Conservation (phyloP, 2,113 vertebrate genomes). For the Periophthalmodon schlosseri region DNA sequence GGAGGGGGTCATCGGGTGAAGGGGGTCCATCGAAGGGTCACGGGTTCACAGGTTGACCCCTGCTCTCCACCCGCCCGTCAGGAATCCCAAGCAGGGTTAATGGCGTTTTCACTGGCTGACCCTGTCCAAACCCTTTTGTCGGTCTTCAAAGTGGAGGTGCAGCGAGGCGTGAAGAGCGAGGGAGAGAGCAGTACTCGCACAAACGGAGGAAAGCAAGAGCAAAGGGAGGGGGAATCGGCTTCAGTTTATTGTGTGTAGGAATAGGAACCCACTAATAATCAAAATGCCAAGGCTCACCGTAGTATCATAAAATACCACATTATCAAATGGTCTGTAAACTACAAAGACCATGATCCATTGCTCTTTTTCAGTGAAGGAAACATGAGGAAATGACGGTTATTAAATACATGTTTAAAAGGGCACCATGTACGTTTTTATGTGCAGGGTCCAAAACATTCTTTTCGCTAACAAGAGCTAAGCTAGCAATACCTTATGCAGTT, state of each 20-base stretch:
- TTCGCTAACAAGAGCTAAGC: no score
- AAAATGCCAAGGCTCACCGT: background rate
- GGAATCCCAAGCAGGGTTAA: constrained; percentile 55
- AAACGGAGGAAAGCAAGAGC: background rate
- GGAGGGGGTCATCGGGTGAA: background rate
- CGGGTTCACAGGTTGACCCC: constrained; percentile 61
- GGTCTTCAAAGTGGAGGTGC: constrained; percentile 40
- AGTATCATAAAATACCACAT: no score
- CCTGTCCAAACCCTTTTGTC: constrained; percentile 57
- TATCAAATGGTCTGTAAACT: no score
- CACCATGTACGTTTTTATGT: no score
- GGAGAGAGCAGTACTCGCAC: background rate
- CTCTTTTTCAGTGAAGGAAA: background rate
- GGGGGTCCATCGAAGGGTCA: constrained; percentile 25
- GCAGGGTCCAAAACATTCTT: no score
- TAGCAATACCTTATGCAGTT: no score
- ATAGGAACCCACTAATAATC: background rate
- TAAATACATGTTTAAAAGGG: no score
- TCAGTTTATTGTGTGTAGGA: no score
- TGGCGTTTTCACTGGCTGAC: constrained; percentile 65
- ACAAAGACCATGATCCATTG: background rate
- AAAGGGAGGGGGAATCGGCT: background rate
- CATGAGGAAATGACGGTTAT: background rate
- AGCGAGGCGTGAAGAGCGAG: constrained; percentile 24
- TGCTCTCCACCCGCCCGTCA: constrained; percentile 52